Base-by-base conservation (phyloP, 2,113 vertebrate species). In the Coturnix japonica region DNA sequence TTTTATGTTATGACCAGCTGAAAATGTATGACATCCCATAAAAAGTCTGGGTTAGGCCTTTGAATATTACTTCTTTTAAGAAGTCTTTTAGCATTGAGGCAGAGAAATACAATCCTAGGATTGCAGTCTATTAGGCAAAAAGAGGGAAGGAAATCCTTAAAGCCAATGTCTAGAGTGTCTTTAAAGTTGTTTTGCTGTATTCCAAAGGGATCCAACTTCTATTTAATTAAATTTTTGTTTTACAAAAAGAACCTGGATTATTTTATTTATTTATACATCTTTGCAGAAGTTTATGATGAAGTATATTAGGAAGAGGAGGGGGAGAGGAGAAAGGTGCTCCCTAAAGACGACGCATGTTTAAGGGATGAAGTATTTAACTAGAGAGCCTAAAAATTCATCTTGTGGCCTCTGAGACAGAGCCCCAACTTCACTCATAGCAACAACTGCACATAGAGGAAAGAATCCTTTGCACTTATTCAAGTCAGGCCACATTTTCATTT, bases 191-290 rank as follows among this genome's bases (percentile, higher is more conserved):
- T 89, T 96, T 90, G 81, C 88, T 94, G 81, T 94, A 95, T 95
- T 96, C 96, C 96, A 88, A 91, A 88, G 96, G 88, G 96, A 95
- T 81, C 81, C 59, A 70, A 86, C 89, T 91, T 94, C 86, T 85
- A 95, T 93, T 95, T 96, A 96, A 94, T 96, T 95, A 96, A 93
- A 94, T 93, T 96, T 93, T 91, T 96, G 95, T 92, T 96, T 90
- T 85, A 94, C 73, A 75, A 91, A 91, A 89, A 85, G 85, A 96
- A 91, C 87, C 83, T 90, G 82, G 93, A 95, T 93, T 91, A 96
- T 87, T 92, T 94, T 96, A 94, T 96, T 95, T 94, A 96, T 95
- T 92, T 96, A 89, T 93, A 89, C 65, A 47, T 89, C 89, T 96
- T 85, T 92, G 88, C 87, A 94, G 76, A 81, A 74, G 65, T 92